A percentile compares a stretch with the other conserved stretches of the same genome.
phyloP scores from a whole-genome alignment of 2,888 invertebrate genomes.

The Ceriagrion tenellum region DNA sequence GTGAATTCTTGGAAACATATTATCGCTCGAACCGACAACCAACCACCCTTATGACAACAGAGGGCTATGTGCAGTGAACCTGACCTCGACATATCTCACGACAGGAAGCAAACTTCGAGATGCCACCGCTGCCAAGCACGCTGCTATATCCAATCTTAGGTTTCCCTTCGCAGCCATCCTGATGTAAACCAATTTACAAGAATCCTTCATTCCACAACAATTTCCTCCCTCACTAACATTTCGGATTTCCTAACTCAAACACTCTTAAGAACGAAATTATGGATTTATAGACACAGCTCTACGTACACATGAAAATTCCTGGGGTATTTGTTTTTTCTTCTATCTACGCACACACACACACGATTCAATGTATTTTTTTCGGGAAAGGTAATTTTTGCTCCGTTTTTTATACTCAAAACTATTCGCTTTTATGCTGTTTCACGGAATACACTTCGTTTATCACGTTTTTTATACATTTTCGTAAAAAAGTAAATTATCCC shows the following conservation, averaged over 20 bases:
- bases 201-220: not conserved
- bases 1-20: not conserved
- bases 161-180: not conserved
- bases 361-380: not conserved
- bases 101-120: not conserved
- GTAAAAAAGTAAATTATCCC: constrained; percentile 31
- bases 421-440: not conserved
- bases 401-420: constrained; percentile 18
- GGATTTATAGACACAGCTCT: not conserved
- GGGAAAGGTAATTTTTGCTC: not conserved
- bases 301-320: not conserved
- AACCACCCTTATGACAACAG: too few species aligned
- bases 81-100: too few species aligned
- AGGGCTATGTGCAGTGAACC: too few species aligned
- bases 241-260: not conserved
- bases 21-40: too few species aligned
- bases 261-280: not conserved
- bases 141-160: too few species aligned
- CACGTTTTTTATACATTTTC: not conserved
- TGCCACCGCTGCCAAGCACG: not conserved
- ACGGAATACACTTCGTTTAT: not conserved
- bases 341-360: not conserved
- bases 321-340: not conserved
- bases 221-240: not conserved
- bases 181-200: not conserved